Conservation (phyloP, 2,888 invertebrate genomes). For the Pristionchus arcanus region DNA sequence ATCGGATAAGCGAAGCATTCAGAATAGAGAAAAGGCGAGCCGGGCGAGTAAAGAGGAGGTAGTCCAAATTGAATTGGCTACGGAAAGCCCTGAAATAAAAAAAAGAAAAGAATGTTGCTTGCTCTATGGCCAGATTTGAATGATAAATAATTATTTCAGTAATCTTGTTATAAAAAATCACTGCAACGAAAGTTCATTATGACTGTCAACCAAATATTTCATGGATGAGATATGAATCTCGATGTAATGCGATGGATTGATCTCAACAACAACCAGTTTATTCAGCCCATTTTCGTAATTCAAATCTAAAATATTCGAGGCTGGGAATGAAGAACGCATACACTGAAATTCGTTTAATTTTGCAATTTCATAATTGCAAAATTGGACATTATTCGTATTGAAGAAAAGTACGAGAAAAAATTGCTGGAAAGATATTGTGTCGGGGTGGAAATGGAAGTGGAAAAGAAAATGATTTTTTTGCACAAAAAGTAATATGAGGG, state of each 20-base stretch:
- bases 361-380: no score
- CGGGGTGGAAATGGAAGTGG: slow-evolving; percentile 2
- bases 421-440: slow-evolving; percentile 13
- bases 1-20: slow-evolving; percentile 13
- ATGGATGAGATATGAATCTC: no score
- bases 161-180: no score
- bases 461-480: not conserved
- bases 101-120: slow-evolving; percentile 11
- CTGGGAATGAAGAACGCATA: no score
- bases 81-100: not conserved
- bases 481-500: not conserved
- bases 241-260: no score
- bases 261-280: not conserved
- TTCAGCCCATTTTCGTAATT: not conserved
- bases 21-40: slow-evolving; percentile 9
- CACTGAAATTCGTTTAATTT: no score
- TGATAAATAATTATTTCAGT: no score
- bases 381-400: no score
- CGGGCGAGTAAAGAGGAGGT: not conserved
- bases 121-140: not conserved
- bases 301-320: no score
- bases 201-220: no score
- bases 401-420: not conserved
- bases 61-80: slow-evolving; percentile 21
- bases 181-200: no score